These are phyloP conservation scores for Heliconius ethilla DNA, from an alignment of 2,888 invertebrate species.

Conservation along the genomic window DNA sequence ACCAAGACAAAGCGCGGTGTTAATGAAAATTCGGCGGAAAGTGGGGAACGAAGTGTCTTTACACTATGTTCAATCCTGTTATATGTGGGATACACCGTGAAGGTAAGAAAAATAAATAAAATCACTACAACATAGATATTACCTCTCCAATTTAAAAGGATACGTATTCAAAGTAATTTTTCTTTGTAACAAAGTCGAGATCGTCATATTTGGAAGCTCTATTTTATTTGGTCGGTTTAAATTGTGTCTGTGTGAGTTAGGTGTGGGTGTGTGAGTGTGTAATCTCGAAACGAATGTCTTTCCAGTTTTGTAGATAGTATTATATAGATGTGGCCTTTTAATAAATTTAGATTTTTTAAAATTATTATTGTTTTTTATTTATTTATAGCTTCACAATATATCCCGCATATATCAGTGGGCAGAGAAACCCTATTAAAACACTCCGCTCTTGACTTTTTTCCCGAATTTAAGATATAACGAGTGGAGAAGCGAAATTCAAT, in stretches of 20 bases:
- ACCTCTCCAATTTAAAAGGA: not conserved
- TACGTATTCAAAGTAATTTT: slow-evolving; percentile 1
- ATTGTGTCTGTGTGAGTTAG: not conserved
- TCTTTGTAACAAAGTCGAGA: slow-evolving; percentile 9
- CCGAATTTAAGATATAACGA: no score
- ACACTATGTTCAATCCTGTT: not conserved
- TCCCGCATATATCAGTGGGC: no score
- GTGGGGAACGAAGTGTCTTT: not conserved
- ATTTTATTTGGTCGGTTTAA: slow-evolving; percentile 6
- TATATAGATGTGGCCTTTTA: slow-evolving; percentile 40
- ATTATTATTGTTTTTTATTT: no score
- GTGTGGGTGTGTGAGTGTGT: slow-evolving; percentile 44
- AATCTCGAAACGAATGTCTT: slow-evolving; percentile 59
- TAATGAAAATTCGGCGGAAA: not conserved
- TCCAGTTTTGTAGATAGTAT: slow-evolving; percentile 47
- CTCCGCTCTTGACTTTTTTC: no score
- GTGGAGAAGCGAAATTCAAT: no score
- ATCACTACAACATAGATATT: not conserved
- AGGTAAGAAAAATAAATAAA: not conserved
- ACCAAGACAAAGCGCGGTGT: not conserved
- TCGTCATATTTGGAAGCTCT: not conserved
- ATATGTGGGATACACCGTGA: not conserved
- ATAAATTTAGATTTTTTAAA: no score
- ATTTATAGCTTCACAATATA: no score
- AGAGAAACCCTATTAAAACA: no score